Percentiles rank a stretch among this genome's conserved stretches.
Evolutionary conservation across 2,888 invertebrate genomes (phyloP).

Genomic region (Xestia c-nigrum): DNA sequence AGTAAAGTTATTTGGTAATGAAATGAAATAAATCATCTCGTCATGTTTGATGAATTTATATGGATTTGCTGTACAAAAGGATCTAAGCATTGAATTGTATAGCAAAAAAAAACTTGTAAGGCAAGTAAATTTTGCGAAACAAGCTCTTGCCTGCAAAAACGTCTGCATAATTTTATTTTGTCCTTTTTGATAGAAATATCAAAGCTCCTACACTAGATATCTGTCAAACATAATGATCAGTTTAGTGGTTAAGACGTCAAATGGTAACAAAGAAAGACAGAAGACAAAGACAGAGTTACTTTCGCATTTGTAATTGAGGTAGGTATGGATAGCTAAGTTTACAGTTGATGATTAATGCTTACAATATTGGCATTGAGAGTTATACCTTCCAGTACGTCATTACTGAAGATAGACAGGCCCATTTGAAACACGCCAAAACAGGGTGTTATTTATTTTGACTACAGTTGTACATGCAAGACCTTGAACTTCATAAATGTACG

Average conservation of each 20-base stretch:
- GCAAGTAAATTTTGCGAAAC: neutral
- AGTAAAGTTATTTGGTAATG: conserved; percentile 16
- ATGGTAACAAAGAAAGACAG: too few relatives aligned
- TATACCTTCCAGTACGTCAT: neutral
- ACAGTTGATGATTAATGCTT: neutral
- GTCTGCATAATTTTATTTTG: neutral
- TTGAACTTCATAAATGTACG: conserved; percentile 19
- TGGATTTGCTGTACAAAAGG: neutral
- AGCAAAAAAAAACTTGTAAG: neutral
- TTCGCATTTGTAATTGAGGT: neutral
- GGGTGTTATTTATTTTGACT: conserved; percentile 20
- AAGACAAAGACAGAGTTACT: neutral
- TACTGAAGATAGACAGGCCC: neutral
- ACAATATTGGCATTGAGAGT: neutral
- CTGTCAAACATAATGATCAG: neutral
- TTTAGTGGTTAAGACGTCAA: neutral
- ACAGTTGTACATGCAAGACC: conserved; percentile 28
- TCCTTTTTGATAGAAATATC: neutral
- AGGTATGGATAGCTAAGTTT: neutral
- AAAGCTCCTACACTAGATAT: neutral
- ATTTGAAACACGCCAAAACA: conserved; percentile 35
- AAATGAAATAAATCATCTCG: conserved; percentile 2
- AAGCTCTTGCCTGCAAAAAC: neutral
- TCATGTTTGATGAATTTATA: neutral
- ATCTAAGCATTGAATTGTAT: neutral